phyloP scores from a whole-genome alignment of 2,113 vertebrate genomes.

The Miniopterus natalensis region DNA sequence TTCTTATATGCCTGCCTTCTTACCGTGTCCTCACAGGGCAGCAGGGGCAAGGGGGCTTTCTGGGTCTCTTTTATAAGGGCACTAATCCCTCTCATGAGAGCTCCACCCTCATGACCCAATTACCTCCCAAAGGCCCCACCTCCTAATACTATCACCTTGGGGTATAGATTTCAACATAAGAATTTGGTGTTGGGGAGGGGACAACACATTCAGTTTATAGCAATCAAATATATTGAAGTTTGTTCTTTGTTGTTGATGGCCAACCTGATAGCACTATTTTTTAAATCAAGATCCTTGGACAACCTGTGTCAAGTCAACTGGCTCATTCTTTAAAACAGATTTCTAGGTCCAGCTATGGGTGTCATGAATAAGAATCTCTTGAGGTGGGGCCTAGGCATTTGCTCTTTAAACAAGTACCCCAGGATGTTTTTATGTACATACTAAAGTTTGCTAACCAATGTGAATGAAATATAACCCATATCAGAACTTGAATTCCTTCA shows the following conservation, averaged over 20 bases:
- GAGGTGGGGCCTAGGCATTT: neutral
- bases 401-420: neutral
- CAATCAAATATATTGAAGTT: neutral
- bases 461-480: neutral
- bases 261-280: neutral
- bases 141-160: neutral
- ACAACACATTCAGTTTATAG: neutral
- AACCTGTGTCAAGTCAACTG: neutral
- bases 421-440: conserved; percentile 19
- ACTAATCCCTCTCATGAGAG: neutral
- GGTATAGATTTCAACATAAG: neutral
- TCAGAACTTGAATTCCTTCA: conserved; percentile 27
- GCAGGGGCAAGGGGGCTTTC: neutral
- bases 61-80: neutral
- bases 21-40: neutral
- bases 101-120: neutral
- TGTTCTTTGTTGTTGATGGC: neutral
- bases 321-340: neutral
- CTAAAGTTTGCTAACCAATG: neutral
- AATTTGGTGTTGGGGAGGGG: neutral
- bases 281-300: neutral
- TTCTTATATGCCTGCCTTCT: neutral
- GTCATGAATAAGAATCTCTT: neutral
- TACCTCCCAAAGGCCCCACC: neutral
- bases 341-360: neutral